A percentile compares a stretch with the other conserved stretches of the same genome.
These are phyloP conservation scores for Solenodon paradoxus DNA, from an alignment of 2,113 vertebrate species.

Conservation along the genomic window DNA sequence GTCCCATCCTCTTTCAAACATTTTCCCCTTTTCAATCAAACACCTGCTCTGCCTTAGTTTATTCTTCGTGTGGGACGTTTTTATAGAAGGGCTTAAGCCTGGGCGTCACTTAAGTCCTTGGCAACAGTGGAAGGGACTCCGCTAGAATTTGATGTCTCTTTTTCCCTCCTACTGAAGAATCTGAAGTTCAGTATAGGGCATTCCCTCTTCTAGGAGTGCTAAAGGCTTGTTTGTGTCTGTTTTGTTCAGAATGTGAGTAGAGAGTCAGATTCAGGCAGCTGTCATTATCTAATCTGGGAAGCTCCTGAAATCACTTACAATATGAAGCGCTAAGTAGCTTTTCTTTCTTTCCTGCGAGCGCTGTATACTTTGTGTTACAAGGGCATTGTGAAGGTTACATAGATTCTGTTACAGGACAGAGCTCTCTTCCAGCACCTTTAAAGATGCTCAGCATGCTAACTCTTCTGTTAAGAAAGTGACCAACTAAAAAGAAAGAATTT, in stretches of 20 bases:
- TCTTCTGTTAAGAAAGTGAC: neutral
- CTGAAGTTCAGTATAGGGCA: neutral
- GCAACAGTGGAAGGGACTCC: neutral
- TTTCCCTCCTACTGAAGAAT: neutral
- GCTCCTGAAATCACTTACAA: neutral
- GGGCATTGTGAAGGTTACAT: constrained; percentile 43
- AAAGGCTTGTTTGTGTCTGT: neutral
- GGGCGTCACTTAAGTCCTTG: neutral
- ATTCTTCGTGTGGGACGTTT: neutral
- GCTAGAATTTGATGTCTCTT: neutral
- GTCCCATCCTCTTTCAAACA: neutral
- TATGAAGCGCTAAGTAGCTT: neutral
- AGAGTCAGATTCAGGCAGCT: neutral
- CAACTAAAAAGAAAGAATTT: neutral
- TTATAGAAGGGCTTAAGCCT: neutral
- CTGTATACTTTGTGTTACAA: constrained; percentile 31
- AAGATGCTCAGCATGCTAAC: neutral
- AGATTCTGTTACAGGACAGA: neutral
- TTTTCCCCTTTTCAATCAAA: neutral
- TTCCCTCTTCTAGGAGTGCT: neutral
- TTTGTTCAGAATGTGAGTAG: neutral
- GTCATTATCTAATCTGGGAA: neutral
- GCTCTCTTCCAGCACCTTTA: neutral
- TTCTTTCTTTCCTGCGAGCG: neutral
- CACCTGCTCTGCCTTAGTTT: neutral